Base-by-base conservation (phyloP, 2,113 vertebrate genomes). In the Rhizomys pruinosus region DNA sequence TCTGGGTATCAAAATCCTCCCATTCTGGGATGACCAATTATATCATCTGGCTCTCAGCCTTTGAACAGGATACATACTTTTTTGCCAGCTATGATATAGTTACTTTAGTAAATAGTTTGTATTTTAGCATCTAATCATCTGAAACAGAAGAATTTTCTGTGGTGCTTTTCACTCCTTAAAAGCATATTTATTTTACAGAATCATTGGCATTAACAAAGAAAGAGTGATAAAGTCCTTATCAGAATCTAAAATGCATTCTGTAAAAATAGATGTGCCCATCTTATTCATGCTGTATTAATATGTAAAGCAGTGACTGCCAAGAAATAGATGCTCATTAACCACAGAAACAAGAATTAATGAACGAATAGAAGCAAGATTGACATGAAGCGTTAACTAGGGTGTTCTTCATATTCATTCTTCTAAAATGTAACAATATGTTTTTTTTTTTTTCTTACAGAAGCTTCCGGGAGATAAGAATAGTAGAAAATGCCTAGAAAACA, bases 401-500 rank as follows among this genome's bases (percentile, higher is more conserved):
- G 9, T 44, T 89, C 16, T 3, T 92, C 44, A 34, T 39, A 42
- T 42, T 82, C 64, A 55, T 71, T 52, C 47, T 44, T n/a, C 7
- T 79, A 71, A 71, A 82, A 59, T 57, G 81, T 88, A 22, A 82
- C 80, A 77, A 61, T 32, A 55, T 16, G 13, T 37, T 59, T 94
- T 94, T 87, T 59, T 94, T 94, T 87, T 77, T 52, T 55, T 52
- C 2, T 57, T 61, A 79, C 80, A 20, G 17, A 3, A 13, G 25
- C 5, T 42, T 25, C 27, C n/a, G 29, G 68, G 52, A 74, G 15
- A 61, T 61, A 57, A 72, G 22, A 92, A 13, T 20, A 47, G 25
- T 29, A 44, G 17, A 2, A 73, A 57, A 22, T 34, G 11, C n/a
- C 32, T 39, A 37, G 74, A 55, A 91, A 86, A 98, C 95, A 91